Evolutionary conservation across 2,797 vertebrate genomes (phyloP).

Genomic region (Arrhamphus sclerolepis): DNA sequence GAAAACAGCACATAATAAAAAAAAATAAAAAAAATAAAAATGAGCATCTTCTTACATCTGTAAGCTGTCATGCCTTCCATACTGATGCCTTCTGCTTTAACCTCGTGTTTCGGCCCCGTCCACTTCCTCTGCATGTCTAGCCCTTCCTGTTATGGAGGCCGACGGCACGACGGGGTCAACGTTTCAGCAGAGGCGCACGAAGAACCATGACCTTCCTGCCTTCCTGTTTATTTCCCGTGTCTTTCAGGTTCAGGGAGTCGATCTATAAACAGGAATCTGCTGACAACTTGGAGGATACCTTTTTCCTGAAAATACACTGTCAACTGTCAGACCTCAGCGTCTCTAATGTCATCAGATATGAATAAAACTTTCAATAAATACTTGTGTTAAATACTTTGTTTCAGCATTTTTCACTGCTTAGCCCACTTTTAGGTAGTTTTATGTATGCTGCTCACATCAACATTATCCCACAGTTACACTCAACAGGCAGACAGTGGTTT

Average conservation of each 20-base stretch:
- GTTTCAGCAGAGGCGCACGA: conserved; percentile 22
- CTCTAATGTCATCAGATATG: not conserved
- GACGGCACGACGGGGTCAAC: conserved; percentile 12
- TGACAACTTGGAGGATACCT: not conserved
- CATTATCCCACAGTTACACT: too few relatives aligned
- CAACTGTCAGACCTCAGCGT: not conserved
- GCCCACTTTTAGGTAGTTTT: too few relatives aligned
- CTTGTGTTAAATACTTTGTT: too few relatives aligned
- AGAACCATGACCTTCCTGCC: conserved; percentile 59
- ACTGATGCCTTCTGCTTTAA: conserved; percentile 20
- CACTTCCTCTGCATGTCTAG: conserved; percentile 50
- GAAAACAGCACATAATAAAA: too few relatives aligned
- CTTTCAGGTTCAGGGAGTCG: conserved; percentile 40
- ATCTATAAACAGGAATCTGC: conserved; percentile 27
- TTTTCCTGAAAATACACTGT: conserved; percentile 2
- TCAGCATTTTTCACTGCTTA: too few relatives aligned
- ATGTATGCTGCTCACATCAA: too few relatives aligned
- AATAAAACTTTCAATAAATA: not conserved
- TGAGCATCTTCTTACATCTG: not conserved
- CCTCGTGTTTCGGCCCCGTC: conserved; percentile 34
- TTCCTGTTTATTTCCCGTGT: conserved; percentile 56
- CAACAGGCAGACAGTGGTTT: too few relatives aligned
- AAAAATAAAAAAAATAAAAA: too few relatives aligned
- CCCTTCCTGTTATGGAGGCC: conserved; percentile 70
- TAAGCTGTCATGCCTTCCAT: too few relatives aligned